Evolutionary conservation across 2,113 vertebrate species (phyloP).

Genomic region (Circaetus cinerascens): DNA sequence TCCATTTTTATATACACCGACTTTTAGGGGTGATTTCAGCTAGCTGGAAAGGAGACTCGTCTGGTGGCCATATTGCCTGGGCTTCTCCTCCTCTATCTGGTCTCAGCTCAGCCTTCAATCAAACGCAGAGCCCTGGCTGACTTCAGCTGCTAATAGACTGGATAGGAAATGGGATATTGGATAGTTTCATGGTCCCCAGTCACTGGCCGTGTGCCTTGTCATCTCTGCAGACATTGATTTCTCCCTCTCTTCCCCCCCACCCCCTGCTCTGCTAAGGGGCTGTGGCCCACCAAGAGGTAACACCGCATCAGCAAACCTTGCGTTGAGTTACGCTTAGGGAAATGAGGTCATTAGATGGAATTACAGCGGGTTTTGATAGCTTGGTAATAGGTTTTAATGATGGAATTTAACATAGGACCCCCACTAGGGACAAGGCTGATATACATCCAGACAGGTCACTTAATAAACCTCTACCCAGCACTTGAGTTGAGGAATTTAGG

Average conservation of each 20-base stretch:
- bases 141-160: slow-evolving; percentile 83
- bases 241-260: slow-evolving; percentile 58
- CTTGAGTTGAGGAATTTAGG: slow-evolving; percentile 63
- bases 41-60: slow-evolving; percentile 62
- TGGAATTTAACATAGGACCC: slow-evolving; percentile 77
- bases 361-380: slow-evolving; percentile 82
- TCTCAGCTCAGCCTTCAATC: slow-evolving; percentile 77
- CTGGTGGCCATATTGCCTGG: slow-evolving; percentile 73
- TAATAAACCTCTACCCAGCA: slow-evolving; percentile 71
- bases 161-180: slow-evolving; percentile 84
- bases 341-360: slow-evolving; percentile 82
- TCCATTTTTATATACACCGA: slow-evolving; percentile 73
- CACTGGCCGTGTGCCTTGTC: slow-evolving; percentile 77
- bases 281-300: slow-evolving; percentile 32
- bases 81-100: slow-evolving; percentile 70
- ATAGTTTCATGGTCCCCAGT: slow-evolving; percentile 78
- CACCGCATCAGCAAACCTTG: slow-evolving; percentile 57
- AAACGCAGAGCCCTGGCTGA: slow-evolving; percentile 77
- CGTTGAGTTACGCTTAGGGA: slow-evolving; percentile 81
- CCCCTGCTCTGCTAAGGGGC: slow-evolving; percentile 37
- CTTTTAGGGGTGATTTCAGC: slow-evolving; percentile 67
- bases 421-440: slow-evolving; percentile 80
- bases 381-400: slow-evolving; percentile 85
- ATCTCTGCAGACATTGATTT: slow-evolving; percentile 81
- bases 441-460: slow-evolving; percentile 79